A percentile compares a stretch with the other conserved stretches of the same genome.
Conservation (phyloP, 2,888 invertebrate species). For the Lepidochrysops patricia region DNA sequence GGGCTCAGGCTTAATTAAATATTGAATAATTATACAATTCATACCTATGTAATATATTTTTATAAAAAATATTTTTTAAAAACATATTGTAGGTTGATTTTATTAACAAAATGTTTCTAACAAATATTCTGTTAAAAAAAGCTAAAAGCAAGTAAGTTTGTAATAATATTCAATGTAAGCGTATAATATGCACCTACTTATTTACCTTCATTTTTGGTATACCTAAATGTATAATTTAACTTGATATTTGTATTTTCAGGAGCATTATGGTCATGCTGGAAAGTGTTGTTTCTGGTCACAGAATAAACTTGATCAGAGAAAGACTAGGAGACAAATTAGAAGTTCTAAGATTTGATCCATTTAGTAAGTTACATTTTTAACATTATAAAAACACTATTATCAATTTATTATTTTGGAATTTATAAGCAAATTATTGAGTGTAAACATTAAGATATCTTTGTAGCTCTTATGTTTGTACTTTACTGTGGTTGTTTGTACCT, state of each 20-base stretch:
- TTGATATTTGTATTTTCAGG: constrained; percentile 61
- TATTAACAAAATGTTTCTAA: constrained; percentile 75
- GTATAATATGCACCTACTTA: too few relatives aligned
- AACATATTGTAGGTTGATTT: background rate
- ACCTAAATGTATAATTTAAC: background rate
- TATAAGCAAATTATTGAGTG: too few relatives aligned
- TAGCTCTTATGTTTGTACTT: too few relatives aligned
- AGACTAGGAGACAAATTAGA: constrained; percentile 87
- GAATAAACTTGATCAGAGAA: constrained; percentile 77
- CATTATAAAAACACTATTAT: background rate
- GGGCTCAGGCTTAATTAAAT: too few relatives aligned
- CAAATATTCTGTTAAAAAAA: constrained; percentile 80
- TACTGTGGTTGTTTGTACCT: too few relatives aligned
- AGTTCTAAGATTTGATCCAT: constrained; percentile 83
- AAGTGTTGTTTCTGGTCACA: constrained; percentile 86
- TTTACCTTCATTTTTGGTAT: background rate
- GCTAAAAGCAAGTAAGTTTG: constrained; percentile 83
- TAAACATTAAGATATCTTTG: too few relatives aligned
- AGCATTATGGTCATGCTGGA: constrained; percentile 84
- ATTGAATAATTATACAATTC: too few relatives aligned
- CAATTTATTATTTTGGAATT: too few relatives aligned
- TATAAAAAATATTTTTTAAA: too few relatives aligned
- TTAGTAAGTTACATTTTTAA: constrained; percentile 73
- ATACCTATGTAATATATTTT: too few relatives aligned
- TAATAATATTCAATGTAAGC: background rate